Evolutionary conservation across 2,888 invertebrate genomes (phyloP), one percentile per base, ranked within the genome.

Genomic region (Blastobasis adustella): DNA sequence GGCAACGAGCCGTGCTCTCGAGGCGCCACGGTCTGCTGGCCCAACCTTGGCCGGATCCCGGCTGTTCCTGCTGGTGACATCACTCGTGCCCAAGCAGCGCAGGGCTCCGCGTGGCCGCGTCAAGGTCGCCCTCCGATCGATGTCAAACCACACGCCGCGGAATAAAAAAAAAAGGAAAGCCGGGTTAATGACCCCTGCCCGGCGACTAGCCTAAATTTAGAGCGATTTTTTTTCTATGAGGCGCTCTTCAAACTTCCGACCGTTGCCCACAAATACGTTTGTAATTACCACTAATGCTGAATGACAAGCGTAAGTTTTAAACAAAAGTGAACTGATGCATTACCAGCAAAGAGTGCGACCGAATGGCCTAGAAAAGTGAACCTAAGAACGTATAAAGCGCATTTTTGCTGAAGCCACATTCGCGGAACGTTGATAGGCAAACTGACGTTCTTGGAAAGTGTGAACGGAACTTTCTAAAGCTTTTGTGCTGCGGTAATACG

Each of bases 101-200:
- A 62, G 66, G 63, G 55, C 61, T 63, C 59, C 65, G 62, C 65
- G 72, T 58, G 64, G 45, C 40, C 37, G 69, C 75, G 76, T 73
- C 83, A 84, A 84, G 82, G 83, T 68, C 79, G 58, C 67, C 65
- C 68, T 66, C 67, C 72, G 67, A 80, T 80, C 75, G 69, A 82
- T 78, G 65, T 57, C 66, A 66, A 63, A 67, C 65, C 62, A 65
- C 61, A 69, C 63, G 62, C 23, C 23, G 59, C 63, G 59, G 69
- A 76, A 77, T 78, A 79, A 71, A 78, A 80, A 78, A 80, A 82
- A 82, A 81, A 80, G 82, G 82, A 82, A 84, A 80, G 82, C 76
- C 61, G 63, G 84, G 80, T 81, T 71, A 71, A 71, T 70, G 81
- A 84, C 78, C 85, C 63, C 73, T 63, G 55, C 61, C 66, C 65